Evolutionary conservation across 1,140 invertebrate genomes (phyloP).

Genomic region (Potamilus streckersoni): DNA sequence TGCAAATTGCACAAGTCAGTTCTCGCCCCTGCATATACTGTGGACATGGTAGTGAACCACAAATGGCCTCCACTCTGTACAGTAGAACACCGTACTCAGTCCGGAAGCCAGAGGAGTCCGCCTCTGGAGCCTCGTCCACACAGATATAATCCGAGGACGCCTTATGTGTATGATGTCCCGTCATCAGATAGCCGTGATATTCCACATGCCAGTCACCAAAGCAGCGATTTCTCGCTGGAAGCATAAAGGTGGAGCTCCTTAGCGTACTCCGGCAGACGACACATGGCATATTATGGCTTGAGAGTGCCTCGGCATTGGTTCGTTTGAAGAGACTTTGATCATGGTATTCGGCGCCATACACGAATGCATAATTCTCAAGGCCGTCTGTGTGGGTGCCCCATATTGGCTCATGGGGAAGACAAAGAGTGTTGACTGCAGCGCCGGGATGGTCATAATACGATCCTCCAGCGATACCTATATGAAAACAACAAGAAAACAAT

Average conservation of each 20-base stretch:
- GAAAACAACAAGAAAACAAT: no score
- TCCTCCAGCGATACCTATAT: no score
- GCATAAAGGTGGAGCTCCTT: background rate
- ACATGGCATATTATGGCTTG: background rate
- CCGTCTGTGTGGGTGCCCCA: no score
- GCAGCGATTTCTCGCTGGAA: background rate
- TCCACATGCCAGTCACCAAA: background rate
- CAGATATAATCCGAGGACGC: background rate
- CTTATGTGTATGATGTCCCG: no score
- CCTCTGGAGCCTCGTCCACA: background rate
- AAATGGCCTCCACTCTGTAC: background rate
- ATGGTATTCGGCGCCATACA: no score
- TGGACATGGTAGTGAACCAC: constrained; percentile 4
- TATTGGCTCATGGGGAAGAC: no score
- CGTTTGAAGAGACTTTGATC: no score
- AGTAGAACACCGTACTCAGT: background rate
- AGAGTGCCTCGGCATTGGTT: no score
- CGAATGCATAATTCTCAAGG: no score
- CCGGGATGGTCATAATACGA: no score
- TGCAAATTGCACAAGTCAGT: constrained; percentile 1
- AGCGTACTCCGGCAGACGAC: background rate
- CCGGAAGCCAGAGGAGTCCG: background rate
- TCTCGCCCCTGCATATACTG: background rate
- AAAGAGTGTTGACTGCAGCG: no score
- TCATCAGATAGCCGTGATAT: constrained; percentile 1